phyloP scores from a whole-genome alignment of 2,113 vertebrate genomes.

The Pelecanus crispus region DNA sequence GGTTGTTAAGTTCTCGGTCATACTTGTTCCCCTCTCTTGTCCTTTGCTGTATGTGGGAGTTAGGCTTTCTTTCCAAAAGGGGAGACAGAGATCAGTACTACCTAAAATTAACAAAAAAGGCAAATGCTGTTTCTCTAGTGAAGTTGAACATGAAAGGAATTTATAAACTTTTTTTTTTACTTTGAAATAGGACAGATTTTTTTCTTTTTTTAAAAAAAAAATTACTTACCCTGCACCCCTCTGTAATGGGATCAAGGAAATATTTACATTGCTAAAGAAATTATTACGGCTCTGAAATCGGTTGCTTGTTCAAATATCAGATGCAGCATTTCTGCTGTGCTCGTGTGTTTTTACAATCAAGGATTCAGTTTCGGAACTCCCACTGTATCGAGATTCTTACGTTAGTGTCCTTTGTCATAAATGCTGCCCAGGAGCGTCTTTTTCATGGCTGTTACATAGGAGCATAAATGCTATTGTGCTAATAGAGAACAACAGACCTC shows the following conservation, averaged over 20 bases:
- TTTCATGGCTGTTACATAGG: background rate
- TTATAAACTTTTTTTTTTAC: background rate
- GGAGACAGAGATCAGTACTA: background rate
- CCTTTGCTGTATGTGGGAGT: background rate
- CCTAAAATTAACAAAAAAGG: background rate
- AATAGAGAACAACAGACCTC: background rate
- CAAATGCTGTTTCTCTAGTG: background rate
- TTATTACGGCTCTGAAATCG: background rate
- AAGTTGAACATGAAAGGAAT: background rate
- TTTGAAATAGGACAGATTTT: background rate
- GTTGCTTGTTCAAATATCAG: background rate
- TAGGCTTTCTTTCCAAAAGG: background rate
- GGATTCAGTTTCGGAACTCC: background rate
- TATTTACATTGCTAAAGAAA: background rate
- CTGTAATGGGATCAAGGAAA: background rate
- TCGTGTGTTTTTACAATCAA: background rate
- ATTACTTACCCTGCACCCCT: background rate
- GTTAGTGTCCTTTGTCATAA: background rate
- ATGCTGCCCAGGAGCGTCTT: background rate
- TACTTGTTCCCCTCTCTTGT: background rate
- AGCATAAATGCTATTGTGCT: background rate
- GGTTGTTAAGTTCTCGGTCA: background rate
- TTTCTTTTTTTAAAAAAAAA: background rate
- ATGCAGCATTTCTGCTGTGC: background rate
- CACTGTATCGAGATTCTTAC: background rate